phyloP scores from a whole-genome alignment of 2,888 invertebrate genomes.

The Pristionchus exspectatus region DNA sequence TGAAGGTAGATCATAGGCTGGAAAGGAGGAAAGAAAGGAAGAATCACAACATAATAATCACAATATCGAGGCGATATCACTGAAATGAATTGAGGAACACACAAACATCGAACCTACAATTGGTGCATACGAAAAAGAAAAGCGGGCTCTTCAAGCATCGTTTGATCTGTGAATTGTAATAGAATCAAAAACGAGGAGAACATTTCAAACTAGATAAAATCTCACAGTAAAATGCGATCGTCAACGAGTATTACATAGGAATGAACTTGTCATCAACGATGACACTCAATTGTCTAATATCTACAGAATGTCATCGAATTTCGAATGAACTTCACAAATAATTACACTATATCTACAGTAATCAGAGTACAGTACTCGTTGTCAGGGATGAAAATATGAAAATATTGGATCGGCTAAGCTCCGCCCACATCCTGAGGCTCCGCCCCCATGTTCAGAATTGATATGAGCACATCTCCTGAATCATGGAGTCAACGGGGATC shows the following conservation, averaged over 20 bases:
- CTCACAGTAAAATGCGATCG: not conserved
- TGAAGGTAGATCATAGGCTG: constrained; percentile 37
- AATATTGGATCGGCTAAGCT: not conserved
- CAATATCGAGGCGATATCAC: constrained; percentile 29
- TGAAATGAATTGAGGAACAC: not conserved
- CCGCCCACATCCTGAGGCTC: not conserved
- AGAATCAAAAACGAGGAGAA: not conserved
- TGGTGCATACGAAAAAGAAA: not conserved
- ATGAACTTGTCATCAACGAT: not conserved
- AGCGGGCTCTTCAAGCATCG: not conserved
- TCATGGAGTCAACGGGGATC: constrained; percentile 24
- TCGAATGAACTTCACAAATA: not conserved
- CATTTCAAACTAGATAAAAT: not conserved
- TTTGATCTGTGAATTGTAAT: not conserved
- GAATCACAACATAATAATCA: constrained; percentile 1
- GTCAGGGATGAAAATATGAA: not conserved
- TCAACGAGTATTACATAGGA: not conserved
- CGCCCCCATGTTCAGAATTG: constrained; percentile 22
- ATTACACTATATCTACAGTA: not conserved
- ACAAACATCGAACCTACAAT: not conserved
- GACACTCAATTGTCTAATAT: not conserved
- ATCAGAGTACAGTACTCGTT: not conserved
- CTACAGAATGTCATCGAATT: not conserved
- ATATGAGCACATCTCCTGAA: constrained; percentile 49
- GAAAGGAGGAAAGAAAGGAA: not conserved